Evolutionary conservation across 1,140 invertebrate genomes (phyloP).

Genomic region (Sogatella furcifera): DNA sequence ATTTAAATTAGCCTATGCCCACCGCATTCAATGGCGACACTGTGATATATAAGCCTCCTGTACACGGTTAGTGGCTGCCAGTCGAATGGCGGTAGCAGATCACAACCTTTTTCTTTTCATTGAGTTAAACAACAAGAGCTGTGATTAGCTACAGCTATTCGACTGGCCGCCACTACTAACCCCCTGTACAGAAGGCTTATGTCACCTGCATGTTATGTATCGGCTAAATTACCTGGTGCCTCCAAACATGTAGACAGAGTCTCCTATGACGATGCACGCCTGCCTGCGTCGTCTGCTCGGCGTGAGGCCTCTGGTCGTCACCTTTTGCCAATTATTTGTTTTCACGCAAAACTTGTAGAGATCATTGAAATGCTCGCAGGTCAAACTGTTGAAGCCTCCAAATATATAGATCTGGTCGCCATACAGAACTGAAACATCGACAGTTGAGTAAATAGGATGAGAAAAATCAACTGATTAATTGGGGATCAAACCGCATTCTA

Average conservation of each 20-base stretch:
- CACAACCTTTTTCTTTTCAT: no score
- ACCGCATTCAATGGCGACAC: no score
- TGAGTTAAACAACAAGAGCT: no score
- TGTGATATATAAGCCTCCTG: no score
- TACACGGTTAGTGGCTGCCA: no score
- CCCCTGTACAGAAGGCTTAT: no score
- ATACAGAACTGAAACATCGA: constrained; percentile 52
- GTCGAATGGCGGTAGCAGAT: no score
- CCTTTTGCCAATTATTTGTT: constrained; percentile 45
- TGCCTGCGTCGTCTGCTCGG: constrained; percentile 65
- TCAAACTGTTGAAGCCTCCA: constrained; percentile 72
- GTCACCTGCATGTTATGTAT: not conserved
- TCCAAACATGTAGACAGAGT: constrained; percentile 70
- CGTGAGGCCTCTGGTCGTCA: constrained; percentile 44
- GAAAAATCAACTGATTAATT: no score
- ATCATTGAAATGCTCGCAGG: constrained; percentile 70
- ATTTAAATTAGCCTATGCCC: no score
- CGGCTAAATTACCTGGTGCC: constrained; percentile 55
- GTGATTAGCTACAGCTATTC: no score
- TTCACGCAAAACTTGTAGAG: constrained; percentile 56
- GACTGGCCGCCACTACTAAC: no score
- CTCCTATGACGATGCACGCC: constrained; percentile 58
- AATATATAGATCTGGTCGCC: constrained; percentile 71
- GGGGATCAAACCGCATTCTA: no score
- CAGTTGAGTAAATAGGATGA: not conserved